These are phyloP conservation scores for Bovichtus diacanthus DNA, from an alignment of 2,797 vertebrate species.

Conservation along the genomic window DNA sequence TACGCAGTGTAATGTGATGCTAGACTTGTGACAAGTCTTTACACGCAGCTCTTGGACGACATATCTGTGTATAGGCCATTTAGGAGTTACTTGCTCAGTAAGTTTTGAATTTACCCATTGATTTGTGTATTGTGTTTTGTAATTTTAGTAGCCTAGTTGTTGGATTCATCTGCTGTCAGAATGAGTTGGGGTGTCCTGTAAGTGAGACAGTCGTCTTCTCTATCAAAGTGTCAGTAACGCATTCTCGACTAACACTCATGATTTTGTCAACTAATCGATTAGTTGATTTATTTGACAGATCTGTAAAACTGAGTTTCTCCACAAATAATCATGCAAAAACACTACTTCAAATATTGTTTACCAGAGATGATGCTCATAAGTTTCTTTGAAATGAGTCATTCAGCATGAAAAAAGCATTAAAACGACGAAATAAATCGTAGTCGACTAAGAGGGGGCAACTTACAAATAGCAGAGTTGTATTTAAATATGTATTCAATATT, in stretches of 20 bases:
- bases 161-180: constrained; percentile 14
- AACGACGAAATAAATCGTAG: too few species aligned
- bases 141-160: constrained; percentile 13
- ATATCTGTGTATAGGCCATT: constrained; percentile 22
- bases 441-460: background rate
- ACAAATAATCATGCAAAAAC: too few species aligned
- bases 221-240: constrained; percentile 18
- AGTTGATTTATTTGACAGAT: too few species aligned
- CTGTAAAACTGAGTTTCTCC: too few species aligned
- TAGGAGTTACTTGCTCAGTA: constrained; percentile 13
- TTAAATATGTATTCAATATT: constrained; percentile 21
- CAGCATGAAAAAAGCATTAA: too few species aligned
- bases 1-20: constrained; percentile 17
- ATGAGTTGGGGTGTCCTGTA: constrained; percentile 4
- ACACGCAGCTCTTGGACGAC: constrained; percentile 28
- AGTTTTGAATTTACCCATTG: constrained; percentile 26
- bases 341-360: too few species aligned
- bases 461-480: constrained; percentile 7
- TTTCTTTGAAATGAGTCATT: too few species aligned
- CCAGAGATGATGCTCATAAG: too few species aligned
- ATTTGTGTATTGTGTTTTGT: constrained; percentile 18
- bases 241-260: constrained; percentile 13
- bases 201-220: background rate
- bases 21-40: constrained; percentile 34
- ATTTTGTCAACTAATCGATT: constrained; percentile 15